Conservation (phyloP, 64 coral and sea anemone genomes). For the Acropora tenuis region DNA sequence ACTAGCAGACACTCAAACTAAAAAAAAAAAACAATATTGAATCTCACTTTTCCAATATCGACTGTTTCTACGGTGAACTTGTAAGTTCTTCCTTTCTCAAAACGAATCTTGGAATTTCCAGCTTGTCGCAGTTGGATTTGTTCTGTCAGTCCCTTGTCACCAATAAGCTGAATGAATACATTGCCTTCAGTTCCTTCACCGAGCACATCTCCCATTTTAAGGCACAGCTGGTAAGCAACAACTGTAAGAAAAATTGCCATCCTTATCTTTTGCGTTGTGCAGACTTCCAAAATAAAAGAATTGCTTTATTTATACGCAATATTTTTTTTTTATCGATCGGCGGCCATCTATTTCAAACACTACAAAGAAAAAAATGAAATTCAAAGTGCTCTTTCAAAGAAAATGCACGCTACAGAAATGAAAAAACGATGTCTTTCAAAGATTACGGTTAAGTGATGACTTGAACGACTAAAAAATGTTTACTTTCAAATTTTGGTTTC, state of each 20-base stretch:
- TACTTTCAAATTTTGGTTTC: no score
- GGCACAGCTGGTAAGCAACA: constrained; percentile 95
- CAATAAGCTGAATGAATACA: constrained; percentile 93
- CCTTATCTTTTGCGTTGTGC: no score
- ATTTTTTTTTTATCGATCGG: no score
- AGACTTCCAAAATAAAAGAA: no score
- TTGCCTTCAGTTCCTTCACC: constrained; percentile 95
- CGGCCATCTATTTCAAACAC: no score
- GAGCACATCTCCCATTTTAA: constrained; percentile 90
- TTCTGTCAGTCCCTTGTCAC: constrained; percentile 93
- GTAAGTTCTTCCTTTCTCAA: constrained; percentile 96
- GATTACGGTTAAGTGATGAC: no score
- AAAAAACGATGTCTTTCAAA: no score
- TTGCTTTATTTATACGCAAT: no score
- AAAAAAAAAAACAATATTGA: neutral
- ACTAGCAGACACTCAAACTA: neutral
- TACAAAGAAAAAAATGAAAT: no score
- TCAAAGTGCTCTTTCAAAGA: no score
- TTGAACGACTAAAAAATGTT: no score
- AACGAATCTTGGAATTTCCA: constrained; percentile 88
- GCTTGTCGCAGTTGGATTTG: constrained; percentile 90
- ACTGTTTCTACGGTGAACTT: constrained; percentile 96
- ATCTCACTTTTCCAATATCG: constrained; percentile 91
- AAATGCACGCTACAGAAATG: no score
- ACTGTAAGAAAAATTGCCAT: constrained; percentile 34